phyloP scores from a whole-genome alignment of 1,140 invertebrate species.

The Pseudobourletiella spinata region DNA sequence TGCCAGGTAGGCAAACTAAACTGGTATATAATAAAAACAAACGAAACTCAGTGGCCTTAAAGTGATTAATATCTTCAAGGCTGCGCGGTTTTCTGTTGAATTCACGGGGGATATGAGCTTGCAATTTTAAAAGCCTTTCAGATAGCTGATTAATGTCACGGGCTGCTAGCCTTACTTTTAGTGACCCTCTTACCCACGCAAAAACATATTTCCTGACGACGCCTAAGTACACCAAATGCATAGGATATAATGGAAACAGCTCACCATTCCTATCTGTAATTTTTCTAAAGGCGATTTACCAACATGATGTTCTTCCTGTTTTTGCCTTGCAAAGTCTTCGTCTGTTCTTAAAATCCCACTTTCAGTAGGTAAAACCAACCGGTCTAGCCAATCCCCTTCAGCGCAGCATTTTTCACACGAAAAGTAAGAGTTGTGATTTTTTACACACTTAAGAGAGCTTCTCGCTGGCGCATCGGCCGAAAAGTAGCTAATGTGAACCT shows the following conservation, averaged over 20 bases:
- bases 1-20: not conserved
- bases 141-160: slow-evolving; percentile 35
- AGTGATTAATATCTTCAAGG: slow-evolving; percentile 5
- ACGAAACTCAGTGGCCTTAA: slow-evolving; percentile 26
- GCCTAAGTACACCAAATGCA: slow-evolving; percentile 18
- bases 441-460: slow-evolving; percentile 39
- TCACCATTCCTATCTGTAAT: slow-evolving; percentile 1
- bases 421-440: slow-evolving; percentile 38
- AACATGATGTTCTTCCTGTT: slow-evolving; percentile 30
- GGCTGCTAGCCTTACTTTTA: slow-evolving; percentile 18
- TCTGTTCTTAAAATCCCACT: slow-evolving; percentile 28
- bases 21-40: slow-evolving; percentile 26
- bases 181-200: slow-evolving; percentile 8
- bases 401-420: slow-evolving; percentile 40
- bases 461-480: slow-evolving; percentile 42
- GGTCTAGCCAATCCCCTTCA: slow-evolving; percentile 32
- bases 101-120: slow-evolving; percentile 34
- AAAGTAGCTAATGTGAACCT: slow-evolving; percentile 20
- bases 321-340: slow-evolving; percentile 21
- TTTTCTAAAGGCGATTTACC: not conserved
- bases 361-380: slow-evolving; percentile 33
- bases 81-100: slow-evolving; percentile 18
- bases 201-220: slow-evolving; percentile 3
- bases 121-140: not conserved
- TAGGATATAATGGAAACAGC: slow-evolving; percentile 6